phyloP scores from a whole-genome alignment of 2,113 vertebrate species.

The Gambusia affinis region DNA sequence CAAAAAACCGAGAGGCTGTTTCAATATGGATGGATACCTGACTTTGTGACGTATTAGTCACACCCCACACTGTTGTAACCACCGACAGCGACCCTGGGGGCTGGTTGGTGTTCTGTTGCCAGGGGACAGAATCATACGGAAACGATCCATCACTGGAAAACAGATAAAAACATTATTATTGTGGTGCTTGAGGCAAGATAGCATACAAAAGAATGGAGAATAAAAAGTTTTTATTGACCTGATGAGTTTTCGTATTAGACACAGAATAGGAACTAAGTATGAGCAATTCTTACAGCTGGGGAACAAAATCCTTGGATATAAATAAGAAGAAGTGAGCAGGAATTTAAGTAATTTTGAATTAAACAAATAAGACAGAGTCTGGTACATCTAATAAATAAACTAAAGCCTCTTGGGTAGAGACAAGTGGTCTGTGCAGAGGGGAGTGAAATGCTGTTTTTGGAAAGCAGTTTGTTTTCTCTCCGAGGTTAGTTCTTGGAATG shows the following conservation, averaged over 20 bases:
- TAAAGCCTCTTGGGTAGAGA: slow-evolving; percentile 46
- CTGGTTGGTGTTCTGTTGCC: slow-evolving; percentile 98
- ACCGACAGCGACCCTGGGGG: slow-evolving; percentile 97
- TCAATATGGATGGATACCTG: slow-evolving; percentile 83
- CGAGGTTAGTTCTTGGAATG: slow-evolving; percentile 62
- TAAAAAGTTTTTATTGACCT: slow-evolving; percentile 21
- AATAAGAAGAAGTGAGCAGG: slow-evolving; percentile 10
- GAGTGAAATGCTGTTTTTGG: slow-evolving; percentile 71
- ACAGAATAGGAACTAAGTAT: not conserved
- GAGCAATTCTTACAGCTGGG: slow-evolving; percentile 16
- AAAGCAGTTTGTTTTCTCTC: slow-evolving; percentile 63
- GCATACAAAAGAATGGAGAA: not conserved
- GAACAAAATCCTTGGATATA: slow-evolving; percentile 18
- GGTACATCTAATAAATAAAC: slow-evolving; percentile 54
- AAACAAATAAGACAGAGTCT: slow-evolving; percentile 49
- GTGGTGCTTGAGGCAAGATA: not conserved
- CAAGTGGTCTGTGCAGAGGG: slow-evolving; percentile 48
- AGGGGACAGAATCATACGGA: slow-evolving; percentile 97
- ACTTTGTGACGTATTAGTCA: slow-evolving; percentile 99
- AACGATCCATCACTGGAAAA: slow-evolving; percentile 94
- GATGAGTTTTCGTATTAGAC: slow-evolving; percentile 1
- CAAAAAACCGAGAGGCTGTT: not conserved
- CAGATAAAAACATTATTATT: slow-evolving; percentile 39
- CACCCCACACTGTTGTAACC: slow-evolving; percentile 99
- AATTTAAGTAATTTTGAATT: slow-evolving; percentile 46